A percentile compares a stretch with the other conserved stretches of the same genome.
Evolutionary conservation across 2,888 invertebrate genomes (phyloP).

Genomic region (Ashinkailepas kermadecensis): DNA sequence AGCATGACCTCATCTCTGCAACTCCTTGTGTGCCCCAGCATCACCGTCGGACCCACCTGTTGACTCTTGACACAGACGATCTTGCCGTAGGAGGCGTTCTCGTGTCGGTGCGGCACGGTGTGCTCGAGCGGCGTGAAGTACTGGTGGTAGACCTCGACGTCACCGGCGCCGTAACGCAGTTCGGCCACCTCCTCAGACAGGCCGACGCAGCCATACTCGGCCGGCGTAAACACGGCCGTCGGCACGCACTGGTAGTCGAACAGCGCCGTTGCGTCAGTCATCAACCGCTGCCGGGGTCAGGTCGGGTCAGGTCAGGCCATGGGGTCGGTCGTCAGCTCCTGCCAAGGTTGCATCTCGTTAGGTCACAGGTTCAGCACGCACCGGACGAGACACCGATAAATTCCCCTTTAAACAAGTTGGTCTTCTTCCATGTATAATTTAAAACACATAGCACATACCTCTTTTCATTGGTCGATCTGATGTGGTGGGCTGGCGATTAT

Average conservation of each 20-base stretch:
- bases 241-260: constrained; percentile 50
- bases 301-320: no score
- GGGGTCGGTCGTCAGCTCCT: no score
- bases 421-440: no score
- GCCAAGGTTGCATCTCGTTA: no score
- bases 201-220: constrained; percentile 55
- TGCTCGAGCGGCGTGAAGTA: constrained; percentile 52
- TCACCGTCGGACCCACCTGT: constrained; percentile 35
- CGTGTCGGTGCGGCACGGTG: constrained; percentile 47
- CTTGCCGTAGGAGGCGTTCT: constrained; percentile 51
- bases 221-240: constrained; percentile 55
- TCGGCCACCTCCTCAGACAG: constrained; percentile 51
- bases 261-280: not conserved
- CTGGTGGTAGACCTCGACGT: constrained; percentile 52
- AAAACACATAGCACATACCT: no score
- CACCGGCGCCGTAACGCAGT: constrained; percentile 44
- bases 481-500: no score
- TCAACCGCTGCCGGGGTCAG: constrained; percentile 34
- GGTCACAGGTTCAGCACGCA: no score
- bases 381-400: no score
- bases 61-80: constrained; percentile 48
- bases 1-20: not conserved
- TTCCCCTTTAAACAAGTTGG: no score
- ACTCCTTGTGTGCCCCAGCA: not conserved
- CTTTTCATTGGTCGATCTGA: no score